Evolutionary conservation across 1,140 invertebrate species (phyloP), one percentile per base, ranked within the genome.

Genomic region (Drusus annulatus): DNA sequence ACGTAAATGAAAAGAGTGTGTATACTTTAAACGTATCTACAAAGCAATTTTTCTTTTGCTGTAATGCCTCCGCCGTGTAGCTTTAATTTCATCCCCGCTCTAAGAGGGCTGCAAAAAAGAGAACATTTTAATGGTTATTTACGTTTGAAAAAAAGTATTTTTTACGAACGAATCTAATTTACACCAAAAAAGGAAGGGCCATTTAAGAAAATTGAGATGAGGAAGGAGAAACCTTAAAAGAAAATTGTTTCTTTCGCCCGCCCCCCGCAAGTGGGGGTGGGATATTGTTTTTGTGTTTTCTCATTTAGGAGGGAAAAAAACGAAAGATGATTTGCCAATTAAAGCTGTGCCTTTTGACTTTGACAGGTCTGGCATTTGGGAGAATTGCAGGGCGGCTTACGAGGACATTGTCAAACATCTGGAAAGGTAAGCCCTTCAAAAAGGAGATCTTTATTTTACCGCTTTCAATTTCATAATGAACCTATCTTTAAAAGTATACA

Each of bases 381-480:
- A 97, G 91, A 97, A 96, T 90, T 97, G 96, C 91, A 93, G 96
- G 88, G 95, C 95, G 83, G 95, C 95, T 85, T 97, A 97, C 88
- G 96, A 97, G 90, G 96, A 97, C 89, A 96, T 97, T 88, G 95
- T 97, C 69, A 97, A 97, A 92, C 96, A 97, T 87, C 92, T 97
- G 85, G 95, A 97, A 93, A 95, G 96, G 93, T 96, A 93, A 91
- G 93, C 87, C 51, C 63, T 78, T 79, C 45, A 60, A 62, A 79
- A 79, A 79, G 78, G 36, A 79, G 74, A 58, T 52, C 63, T 36
- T 16, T 73, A 54, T 23, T 73, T 75, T 23, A 51, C 25, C 13
- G 62, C 62, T 31, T 65, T 15, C 62, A 45, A 8, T 45, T 45
- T 45, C 10, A 45, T 45, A 45, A 45, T 45, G 8, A 45, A 8